Conservation (phyloP, 2,797 vertebrate genomes). For the Lithobates pipiens region DNA sequence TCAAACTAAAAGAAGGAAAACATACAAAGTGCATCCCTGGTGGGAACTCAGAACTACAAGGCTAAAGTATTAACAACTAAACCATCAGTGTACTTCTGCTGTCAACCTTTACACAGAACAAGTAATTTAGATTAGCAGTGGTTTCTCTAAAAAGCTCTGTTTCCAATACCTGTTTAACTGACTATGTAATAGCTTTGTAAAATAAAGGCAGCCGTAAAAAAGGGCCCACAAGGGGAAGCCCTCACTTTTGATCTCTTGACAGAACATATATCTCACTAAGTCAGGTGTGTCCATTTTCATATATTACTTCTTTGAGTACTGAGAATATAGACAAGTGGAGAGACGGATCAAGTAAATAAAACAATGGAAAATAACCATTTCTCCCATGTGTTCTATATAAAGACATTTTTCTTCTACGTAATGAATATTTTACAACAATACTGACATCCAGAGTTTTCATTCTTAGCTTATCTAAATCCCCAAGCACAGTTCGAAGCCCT, state of each 20-base stretch:
- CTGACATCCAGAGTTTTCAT: slow-evolving; percentile 22
- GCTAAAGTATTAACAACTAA: background rate
- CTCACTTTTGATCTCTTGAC: background rate
- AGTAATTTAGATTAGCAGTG: background rate
- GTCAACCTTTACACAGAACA: background rate
- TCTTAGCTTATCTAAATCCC: slow-evolving; percentile 39
- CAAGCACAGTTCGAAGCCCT: background rate
- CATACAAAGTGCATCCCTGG: too few relatives aligned
- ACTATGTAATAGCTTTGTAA: background rate
- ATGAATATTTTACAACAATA: slow-evolving; percentile 30
- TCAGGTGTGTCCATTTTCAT: background rate
- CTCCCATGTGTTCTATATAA: slow-evolving; percentile 23
- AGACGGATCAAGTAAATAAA: background rate
- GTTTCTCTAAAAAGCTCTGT: background rate
- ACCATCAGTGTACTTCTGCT: background rate
- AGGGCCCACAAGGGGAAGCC: background rate
- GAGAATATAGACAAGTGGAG: background rate
- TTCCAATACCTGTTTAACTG: background rate
- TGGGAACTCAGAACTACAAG: background rate
- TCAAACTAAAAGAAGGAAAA: too few relatives aligned
- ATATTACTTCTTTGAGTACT: background rate
- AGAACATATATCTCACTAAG: background rate
- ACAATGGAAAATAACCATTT: slow-evolving; percentile 11
- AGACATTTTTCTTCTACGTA: slow-evolving; percentile 16
- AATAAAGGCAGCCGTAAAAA: background rate